These are phyloP conservation scores for Danio albolineatus DNA, from an alignment of 2,797 vertebrate species.

Conservation along the genomic window DNA sequence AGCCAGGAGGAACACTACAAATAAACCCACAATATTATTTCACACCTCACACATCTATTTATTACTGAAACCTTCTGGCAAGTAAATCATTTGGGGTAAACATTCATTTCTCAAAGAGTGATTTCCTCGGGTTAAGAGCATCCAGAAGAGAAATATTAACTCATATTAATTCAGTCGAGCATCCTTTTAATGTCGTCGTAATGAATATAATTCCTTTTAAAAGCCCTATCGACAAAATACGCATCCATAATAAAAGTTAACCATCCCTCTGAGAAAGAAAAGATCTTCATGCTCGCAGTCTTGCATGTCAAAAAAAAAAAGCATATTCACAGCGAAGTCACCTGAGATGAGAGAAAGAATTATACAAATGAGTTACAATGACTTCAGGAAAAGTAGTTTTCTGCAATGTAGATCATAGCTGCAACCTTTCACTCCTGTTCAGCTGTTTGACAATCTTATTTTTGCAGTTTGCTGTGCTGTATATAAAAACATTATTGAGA, in stretches of 20 bases:
- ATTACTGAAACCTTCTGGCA: constrained; percentile 26
- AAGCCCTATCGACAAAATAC: constrained; percentile 19
- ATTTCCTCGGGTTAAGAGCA: constrained; percentile 38
- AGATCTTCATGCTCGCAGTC: background rate
- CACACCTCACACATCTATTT: constrained; percentile 40
- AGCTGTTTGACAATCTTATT: too few species aligned
- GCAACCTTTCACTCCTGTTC: too few species aligned
- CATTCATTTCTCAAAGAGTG: constrained; percentile 22
- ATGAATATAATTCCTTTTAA: constrained; percentile 46
- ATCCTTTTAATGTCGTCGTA: constrained; percentile 27
- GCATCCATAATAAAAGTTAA: constrained; percentile 30
- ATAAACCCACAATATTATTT: constrained; percentile 43
- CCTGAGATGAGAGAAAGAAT: background rate
- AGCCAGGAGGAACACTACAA: constrained; percentile 29
- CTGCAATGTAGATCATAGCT: background rate
- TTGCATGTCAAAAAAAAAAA: background rate
- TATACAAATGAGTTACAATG: background rate
- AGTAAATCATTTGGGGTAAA: constrained; percentile 38
- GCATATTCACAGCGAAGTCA: too few species aligned
- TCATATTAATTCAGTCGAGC: constrained; percentile 36
- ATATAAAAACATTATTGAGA: too few species aligned
- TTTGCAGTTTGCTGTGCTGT: too few species aligned
- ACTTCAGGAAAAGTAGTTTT: background rate
- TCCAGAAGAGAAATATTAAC: constrained; percentile 14
- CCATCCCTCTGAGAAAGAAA: constrained; percentile 5